Percentiles rank a stretch among this genome's conserved stretches.
Evolutionary conservation across 37 sponge, comb jelly and placozoan genomes (phyloP).

Genomic region (Tethya wilhelma): DNA sequence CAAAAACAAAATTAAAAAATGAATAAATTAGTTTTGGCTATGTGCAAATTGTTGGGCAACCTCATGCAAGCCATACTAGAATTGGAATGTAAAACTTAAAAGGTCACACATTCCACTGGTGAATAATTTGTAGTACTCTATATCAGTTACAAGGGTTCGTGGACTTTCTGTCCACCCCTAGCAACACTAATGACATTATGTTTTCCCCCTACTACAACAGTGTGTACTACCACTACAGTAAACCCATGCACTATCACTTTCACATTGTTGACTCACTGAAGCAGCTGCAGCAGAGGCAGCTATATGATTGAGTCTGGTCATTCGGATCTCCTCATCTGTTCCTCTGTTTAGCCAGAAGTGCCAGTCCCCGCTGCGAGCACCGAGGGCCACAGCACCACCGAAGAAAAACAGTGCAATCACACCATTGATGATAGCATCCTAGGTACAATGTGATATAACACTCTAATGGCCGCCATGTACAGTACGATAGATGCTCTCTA

Average conservation of each 20-base stretch:
- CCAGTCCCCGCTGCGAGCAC: conserved; percentile 3
- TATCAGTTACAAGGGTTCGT: too few species aligned
- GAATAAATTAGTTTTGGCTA: too few species aligned
- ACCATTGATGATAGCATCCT: conserved; percentile 12
- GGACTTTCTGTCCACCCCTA: too few species aligned
- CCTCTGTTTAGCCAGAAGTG: neutral
- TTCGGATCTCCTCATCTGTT: neutral
- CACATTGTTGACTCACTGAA: conserved; percentile 40
- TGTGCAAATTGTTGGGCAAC: too few species aligned
- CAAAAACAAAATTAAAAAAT: too few species aligned
- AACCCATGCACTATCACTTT: too few species aligned
- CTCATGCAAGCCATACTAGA: too few species aligned
- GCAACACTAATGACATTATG: neutral
- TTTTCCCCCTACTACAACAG: neutral
- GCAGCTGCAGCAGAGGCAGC: neutral
- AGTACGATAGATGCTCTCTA: too few species aligned
- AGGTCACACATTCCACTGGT: too few species aligned
- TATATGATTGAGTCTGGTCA: neutral
- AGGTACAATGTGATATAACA: neutral
- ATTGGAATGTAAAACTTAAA: too few species aligned
- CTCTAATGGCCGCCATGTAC: neutral
- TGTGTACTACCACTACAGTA: neutral
- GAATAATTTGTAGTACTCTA: too few species aligned
- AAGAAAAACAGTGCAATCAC: neutral
- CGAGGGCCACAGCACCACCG: conserved; percentile 17